Percentiles rank a stretch among this genome's conserved stretches.
These are phyloP conservation scores for Synaphobranchus kaupii DNA, from an alignment of 2,797 vertebrate genomes.

Conservation along the genomic window DNA sequence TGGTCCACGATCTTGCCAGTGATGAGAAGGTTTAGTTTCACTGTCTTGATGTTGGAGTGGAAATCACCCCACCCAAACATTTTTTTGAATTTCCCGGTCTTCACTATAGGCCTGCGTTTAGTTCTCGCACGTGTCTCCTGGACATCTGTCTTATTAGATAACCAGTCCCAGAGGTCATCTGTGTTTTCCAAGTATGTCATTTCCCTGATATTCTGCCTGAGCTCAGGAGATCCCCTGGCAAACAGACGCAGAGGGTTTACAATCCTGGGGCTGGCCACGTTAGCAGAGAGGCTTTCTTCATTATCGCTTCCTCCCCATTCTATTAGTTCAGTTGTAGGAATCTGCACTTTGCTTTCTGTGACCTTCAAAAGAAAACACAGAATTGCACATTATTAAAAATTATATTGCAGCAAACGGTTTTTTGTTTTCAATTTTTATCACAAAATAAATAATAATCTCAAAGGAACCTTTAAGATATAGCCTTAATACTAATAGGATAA, in stretches of 20 bases:
- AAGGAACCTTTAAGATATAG: not conserved
- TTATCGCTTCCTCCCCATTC: conserved; percentile 85
- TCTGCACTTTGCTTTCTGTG: conserved; percentile 76
- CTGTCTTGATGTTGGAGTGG: conserved; percentile 98
- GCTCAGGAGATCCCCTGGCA: conserved; percentile 83
- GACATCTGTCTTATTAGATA: conserved; percentile 93
- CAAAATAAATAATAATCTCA: not conserved
- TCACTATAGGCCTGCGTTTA: conserved; percentile 97
- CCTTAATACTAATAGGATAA: not conserved
- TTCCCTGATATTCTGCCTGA: conserved; percentile 81
- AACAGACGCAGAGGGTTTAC: conserved; percentile 92
- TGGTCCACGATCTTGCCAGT: conserved; percentile 99
- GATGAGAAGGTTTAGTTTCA: conserved; percentile 97
- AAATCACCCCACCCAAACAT: conserved; percentile 99
- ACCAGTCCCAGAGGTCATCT: conserved; percentile 98
- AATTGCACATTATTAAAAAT: conserved; percentile 47
- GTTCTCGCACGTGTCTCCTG: conserved; percentile 89
- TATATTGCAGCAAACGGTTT: not conserved
- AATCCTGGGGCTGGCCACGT: conserved; percentile 80
- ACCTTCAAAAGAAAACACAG: conserved; percentile 73
- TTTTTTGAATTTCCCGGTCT: conserved; percentile 99
- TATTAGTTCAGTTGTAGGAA: conserved; percentile 76
- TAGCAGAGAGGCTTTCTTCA: conserved; percentile 81
- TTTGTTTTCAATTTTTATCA: not conserved
- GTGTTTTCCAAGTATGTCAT: conserved; percentile 85